Evolutionary conservation across 2,113 vertebrate genomes (phyloP).

Genomic region (Gavia stellata): DNA sequence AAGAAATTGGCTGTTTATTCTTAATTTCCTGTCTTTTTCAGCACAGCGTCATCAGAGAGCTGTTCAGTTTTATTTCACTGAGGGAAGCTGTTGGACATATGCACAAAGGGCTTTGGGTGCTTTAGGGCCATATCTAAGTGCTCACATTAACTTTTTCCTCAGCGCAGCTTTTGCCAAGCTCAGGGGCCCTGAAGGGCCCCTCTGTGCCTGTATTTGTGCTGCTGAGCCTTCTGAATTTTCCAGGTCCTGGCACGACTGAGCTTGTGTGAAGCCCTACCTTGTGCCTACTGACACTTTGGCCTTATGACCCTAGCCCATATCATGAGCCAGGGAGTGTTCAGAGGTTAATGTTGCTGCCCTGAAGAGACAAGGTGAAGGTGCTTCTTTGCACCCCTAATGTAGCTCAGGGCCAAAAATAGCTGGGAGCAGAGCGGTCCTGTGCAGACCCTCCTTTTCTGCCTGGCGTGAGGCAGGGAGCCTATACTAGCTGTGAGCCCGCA

Average conservation of each 20-base stretch:
- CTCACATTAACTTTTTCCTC: background rate
- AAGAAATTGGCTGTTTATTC: background rate
- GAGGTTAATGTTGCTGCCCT: background rate
- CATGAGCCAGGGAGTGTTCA: background rate
- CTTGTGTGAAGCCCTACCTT: background rate
- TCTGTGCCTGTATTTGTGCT: background rate
- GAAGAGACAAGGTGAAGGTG: background rate
- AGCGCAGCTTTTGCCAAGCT: background rate
- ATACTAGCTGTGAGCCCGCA: background rate
- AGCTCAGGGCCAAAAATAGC: background rate
- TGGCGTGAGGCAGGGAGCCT: background rate
- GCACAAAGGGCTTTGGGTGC: background rate
- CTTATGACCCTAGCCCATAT: rapidly evolving
- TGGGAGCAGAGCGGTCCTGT: background rate
- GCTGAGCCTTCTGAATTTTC: background rate
- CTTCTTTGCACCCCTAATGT: background rate
- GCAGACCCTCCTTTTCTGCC: background rate
- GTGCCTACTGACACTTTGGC: background rate
- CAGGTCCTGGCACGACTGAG: background rate
- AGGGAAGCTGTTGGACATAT: background rate
- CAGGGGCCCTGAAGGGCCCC: background rate
- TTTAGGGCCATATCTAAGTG: background rate
- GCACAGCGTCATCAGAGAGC: background rate
- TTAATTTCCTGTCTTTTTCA: background rate
- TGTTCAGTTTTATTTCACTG: background rate